These are phyloP conservation scores for Xerus rutilus DNA, from an alignment of 2,797 vertebrate species.

Conservation along the genomic window DNA sequence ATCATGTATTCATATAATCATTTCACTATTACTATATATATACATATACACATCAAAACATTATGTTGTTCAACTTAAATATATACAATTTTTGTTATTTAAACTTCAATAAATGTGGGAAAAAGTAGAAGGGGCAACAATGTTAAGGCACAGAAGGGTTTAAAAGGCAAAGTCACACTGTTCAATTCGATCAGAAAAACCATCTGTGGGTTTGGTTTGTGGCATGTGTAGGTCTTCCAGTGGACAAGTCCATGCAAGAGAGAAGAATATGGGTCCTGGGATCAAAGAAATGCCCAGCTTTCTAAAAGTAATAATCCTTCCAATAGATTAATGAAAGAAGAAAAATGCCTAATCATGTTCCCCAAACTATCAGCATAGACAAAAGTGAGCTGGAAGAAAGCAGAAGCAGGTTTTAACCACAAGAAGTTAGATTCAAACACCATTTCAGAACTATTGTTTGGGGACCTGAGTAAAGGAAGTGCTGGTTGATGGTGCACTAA, in stretches of 20 bases:
- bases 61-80: neutral
- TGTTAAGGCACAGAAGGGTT: neutral
- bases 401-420: neutral
- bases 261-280: neutral
- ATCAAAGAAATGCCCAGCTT: neutral
- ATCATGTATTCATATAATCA: neutral
- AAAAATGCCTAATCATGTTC: neutral
- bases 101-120: neutral
- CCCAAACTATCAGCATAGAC: neutral
- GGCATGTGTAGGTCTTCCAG: neutral
- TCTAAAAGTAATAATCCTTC: neutral
- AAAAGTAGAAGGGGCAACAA: neutral
- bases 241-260: neutral
- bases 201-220: neutral
- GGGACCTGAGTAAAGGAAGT: neutral
- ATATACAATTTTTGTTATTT: neutral
- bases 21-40: neutral
- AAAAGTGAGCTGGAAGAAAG: slow-evolving; percentile 10
- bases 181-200: neutral
- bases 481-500: neutral
- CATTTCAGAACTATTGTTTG: neutral
- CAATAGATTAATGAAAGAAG: neutral
- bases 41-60: neutral
- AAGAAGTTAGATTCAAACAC: slow-evolving; percentile 17
- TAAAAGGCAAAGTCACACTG: neutral